Base-by-base conservation (phyloP, 1,140 invertebrate genomes). In the Meloidogyne hapla region DNA sequence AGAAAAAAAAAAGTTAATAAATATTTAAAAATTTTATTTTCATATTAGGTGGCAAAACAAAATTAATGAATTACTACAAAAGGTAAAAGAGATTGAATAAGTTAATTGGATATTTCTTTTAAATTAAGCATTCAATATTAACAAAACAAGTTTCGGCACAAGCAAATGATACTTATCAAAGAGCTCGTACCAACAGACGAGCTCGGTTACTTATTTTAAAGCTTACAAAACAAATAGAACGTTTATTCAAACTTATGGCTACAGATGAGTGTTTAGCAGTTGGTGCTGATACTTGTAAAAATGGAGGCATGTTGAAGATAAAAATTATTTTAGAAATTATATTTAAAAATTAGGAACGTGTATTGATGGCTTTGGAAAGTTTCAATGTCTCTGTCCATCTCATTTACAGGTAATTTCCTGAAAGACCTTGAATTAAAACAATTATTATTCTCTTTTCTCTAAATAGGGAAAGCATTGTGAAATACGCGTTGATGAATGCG, bases 361-460 rank as follows among this genome's bases (percentile, higher is more conserved):
- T 76, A 87, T 89, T 33, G 89, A 90, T 75, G 70, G 89, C 1
- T 85, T 89, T 33, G 87, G 83, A 33, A 87, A 88, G 73, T 90
- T 87, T 79, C 84, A 86, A 45, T 94, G 93, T 86, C 91, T 92
- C 62, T 94, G 93, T 88, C 90, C 90, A 63, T 90, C 91, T 1
- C 93, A 93, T 28, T 94, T 91, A 87, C 92, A 92, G 71, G 92
- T 88, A 66, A 38, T 33, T 33, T 33, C 4, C n/a, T n/a, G n/a
- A n/a, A n/a, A n/a, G n/a, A n/a, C n/a, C n/a, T n/a, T n/a, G n/a
- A n/a, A n/a, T n/a, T n/a, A n/a, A n/a, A n/a, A n/a, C n/a, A 6
- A 33, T 33, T 33, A 33, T 0, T 6, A 33, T 6, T 33, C 33
- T 5, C 33, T 33, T 33, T 8, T 18, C 38, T 25, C 25, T 0